Evolutionary conservation across 2,113 vertebrate species (phyloP).

Genomic region (Myxocyprinus asiaticus): DNA sequence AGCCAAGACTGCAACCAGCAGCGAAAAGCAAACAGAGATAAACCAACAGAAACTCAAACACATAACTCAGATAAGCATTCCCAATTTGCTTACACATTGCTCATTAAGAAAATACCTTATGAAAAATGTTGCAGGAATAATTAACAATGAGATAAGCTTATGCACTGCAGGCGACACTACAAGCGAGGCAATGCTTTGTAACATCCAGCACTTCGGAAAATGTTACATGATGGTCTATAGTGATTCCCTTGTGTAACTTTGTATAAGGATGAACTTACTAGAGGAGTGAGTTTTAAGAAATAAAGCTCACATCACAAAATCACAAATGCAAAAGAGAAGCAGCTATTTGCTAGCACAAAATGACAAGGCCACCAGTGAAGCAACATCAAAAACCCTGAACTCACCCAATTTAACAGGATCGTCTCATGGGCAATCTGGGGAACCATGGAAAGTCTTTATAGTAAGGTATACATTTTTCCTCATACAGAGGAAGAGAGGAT

Average conservation of each 20-base stretch:
- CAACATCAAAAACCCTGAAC: constrained; percentile 57
- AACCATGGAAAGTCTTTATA: constrained; percentile 65
- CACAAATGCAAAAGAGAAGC: background rate
- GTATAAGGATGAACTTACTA: no score
- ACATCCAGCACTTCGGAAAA: no score
- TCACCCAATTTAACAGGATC: constrained; percentile 81
- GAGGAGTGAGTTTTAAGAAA: no score
- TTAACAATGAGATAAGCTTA: no score
- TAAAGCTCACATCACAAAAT: background rate
- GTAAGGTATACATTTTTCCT: no score
- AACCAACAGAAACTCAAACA: background rate
- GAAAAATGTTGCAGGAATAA: background rate
- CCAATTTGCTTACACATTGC: background rate
- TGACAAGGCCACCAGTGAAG: background rate
- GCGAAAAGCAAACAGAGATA: background rate
- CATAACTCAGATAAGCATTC: background rate
- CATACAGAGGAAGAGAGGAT: no score
- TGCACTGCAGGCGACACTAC: no score
- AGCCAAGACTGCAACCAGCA: background rate
- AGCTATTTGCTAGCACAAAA: background rate
- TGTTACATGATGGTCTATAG: no score
- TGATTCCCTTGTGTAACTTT: no score
- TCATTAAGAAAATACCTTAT: background rate
- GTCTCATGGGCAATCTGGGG: constrained; percentile 82
- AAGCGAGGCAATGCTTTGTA: no score